Base-by-base conservation (phyloP, 2,888 invertebrate genomes). In the Seira ritae region DNA sequence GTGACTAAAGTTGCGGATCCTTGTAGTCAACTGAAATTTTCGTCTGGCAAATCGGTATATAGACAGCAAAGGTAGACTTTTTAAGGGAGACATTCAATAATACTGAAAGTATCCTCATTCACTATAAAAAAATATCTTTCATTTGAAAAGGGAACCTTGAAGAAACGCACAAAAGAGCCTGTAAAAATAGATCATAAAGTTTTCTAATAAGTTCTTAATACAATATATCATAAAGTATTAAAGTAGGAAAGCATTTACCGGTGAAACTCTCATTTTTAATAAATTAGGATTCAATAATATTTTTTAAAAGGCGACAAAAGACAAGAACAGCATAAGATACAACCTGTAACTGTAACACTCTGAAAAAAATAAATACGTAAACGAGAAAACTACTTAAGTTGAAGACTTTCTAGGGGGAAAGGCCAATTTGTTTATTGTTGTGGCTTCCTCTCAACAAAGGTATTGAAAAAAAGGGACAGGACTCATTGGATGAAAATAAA, bases 341-440 rank as follows among this genome's bases (percentile, higher is more conserved):
- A 31, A 8, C 31, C 31, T 31, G 2, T 31, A 8, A 31, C 31
- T n/a, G n/a, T n/a, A n/a, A 31, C 31, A n/a, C 31, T 31, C 31
- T 31, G 31, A 31, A 31, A 31, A 8, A 31, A 31, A 4, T 31
- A 31, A 8, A 31, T 31, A 31, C 31, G 31, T 31, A 31, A 31
- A 2, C 31, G 31, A 31, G n/a, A 31, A 31, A 31, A 31, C 31
- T 31, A 31, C 31, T 31, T 31, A 31, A 31, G 8, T 4, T 8
- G 31, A 31, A 31, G 31, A 31, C 31, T 31, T 31, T 31, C 8
- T 31, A 4, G 31, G 31, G 17, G 75, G 69, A 65, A 70, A 75
- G 17, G 80, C 80, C 75, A 20, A 75, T 70, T 75, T 81, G 80
- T 81, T 81, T 70, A 62, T 80, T 80, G 80, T 74, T 80, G 72